Conservation (phyloP, 1,140 invertebrate species). For the Drosophila cardini region DNA sequence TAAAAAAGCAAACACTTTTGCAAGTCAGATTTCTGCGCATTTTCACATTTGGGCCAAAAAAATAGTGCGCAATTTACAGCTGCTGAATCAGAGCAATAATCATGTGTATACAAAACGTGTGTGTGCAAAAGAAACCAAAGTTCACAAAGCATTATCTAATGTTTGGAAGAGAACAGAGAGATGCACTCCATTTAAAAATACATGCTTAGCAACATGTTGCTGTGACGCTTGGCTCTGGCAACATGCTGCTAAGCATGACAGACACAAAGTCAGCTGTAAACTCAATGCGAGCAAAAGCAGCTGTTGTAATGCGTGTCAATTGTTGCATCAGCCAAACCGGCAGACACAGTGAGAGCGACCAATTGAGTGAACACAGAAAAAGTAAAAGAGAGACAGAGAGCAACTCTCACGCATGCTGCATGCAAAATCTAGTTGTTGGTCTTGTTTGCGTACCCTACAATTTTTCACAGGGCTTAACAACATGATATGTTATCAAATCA, state of each 20-base stretch:
- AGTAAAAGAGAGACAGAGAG: conserved; percentile 21
- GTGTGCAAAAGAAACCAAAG: background rate
- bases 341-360: background rate
- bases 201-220: conserved; percentile 35
- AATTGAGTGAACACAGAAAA: conserved; percentile 11
- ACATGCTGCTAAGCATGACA: conserved; percentile 27
- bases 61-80: conserved; percentile 24
- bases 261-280: conserved; percentile 43
- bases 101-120: too few species aligned
- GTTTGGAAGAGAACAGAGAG: background rate
- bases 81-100: background rate
- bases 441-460: conserved; percentile 2
- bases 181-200: background rate
- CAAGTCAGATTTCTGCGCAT: conserved; percentile 11
- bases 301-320: conserved; percentile 63
- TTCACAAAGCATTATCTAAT: background rate
- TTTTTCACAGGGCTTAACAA: background rate
- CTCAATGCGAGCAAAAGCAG: conserved; percentile 12
- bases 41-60: background rate
- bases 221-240: conserved; percentile 5
- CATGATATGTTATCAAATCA: background rate
- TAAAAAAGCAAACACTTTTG: background rate
- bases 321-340: conserved; percentile 75
- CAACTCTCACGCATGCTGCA: conserved; percentile 44
- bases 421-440: conserved; percentile 16